Evolutionary conservation across 2,888 invertebrate species (phyloP).

Genomic region (Exephanes ischioxanthus): DNA sequence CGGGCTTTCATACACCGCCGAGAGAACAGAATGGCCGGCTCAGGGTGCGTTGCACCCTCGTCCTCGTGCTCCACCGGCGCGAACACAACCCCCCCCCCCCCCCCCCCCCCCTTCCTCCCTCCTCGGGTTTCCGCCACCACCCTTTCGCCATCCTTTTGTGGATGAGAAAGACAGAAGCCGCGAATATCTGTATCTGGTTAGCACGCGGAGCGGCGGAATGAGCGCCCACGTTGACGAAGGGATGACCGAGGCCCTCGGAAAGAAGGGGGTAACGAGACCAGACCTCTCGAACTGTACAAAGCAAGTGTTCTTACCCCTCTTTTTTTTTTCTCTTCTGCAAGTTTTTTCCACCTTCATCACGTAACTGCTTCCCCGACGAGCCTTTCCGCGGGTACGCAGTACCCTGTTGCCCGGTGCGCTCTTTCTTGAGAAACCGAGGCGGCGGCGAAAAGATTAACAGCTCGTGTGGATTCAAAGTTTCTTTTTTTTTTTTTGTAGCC

Average conservation of each 20-base stretch:
- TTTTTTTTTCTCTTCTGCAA: neutral
- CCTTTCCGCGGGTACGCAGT: neutral
- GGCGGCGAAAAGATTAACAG: neutral
- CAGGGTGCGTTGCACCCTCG: conserved; percentile 62
- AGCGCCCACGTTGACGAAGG: conserved; percentile 41
- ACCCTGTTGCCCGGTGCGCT: neutral
- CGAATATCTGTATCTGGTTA: conserved; percentile 21
- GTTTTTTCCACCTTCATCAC: conserved; percentile 2
- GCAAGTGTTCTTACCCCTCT: conserved; percentile 70
- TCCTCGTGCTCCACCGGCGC: conserved; percentile 23
- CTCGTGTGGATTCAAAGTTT: neutral
- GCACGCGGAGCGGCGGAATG: conserved; percentile 22
- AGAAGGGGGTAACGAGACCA: conserved; percentile 73
- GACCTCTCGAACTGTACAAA: conserved; percentile 73
- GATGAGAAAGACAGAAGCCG: conserved; percentile 7
- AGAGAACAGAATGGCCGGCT: conserved; percentile 43
- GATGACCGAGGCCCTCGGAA: conserved; percentile 35
- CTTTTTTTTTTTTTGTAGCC: neutral
- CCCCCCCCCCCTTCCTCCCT: neutral
- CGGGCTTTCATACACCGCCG: conserved; percentile 14
- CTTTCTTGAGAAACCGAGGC: neutral
- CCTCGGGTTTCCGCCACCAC: conserved; percentile 16
- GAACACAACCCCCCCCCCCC: neutral
- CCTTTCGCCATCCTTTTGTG: conserved; percentile 30
- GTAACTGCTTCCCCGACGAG: conserved; percentile 10